Evolutionary conservation across 2,888 invertebrate species (phyloP).

Genomic region (Parnassius apollo): DNA sequence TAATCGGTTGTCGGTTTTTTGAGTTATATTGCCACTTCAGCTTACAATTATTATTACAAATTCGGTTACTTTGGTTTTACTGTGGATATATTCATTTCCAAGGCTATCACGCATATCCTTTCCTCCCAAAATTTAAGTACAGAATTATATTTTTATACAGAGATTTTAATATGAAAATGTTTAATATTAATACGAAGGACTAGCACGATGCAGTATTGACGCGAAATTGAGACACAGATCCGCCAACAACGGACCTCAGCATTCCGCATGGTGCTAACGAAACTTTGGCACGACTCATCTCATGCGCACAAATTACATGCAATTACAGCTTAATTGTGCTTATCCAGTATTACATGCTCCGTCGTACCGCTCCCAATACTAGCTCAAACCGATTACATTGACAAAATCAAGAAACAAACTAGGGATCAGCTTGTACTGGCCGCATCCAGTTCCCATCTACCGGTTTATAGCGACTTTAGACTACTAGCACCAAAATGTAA

Average conservation of each 20-base stretch:
- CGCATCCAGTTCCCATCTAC: slow-evolving; percentile 50
- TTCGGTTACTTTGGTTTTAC: too few relatives aligned
- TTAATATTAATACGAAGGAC: too few relatives aligned
- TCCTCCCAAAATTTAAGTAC: too few relatives aligned
- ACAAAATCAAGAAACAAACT: slow-evolving; percentile 31
- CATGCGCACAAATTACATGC: slow-evolving; percentile 61
- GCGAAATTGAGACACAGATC: slow-evolving; percentile 2
- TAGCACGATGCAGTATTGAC: slow-evolving; percentile 14
- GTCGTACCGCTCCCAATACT: slow-evolving; percentile 27
- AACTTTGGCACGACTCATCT: slow-evolving; percentile 50
- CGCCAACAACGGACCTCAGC: slow-evolving; percentile 29
- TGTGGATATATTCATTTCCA: too few relatives aligned
- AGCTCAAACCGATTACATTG: slow-evolving; percentile 30
- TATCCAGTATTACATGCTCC: slow-evolving; percentile 38
- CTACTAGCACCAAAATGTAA: slow-evolving; percentile 35
- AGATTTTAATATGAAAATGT: too few relatives aligned
- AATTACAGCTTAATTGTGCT: slow-evolving; percentile 50
- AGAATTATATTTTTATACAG: too few relatives aligned
- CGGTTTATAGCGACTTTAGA: slow-evolving; percentile 59
- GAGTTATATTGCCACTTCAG: too few relatives aligned
- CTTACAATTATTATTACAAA: too few relatives aligned
- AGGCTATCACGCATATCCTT: too few relatives aligned
- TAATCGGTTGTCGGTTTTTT: too few relatives aligned
- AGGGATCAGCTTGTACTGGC: slow-evolving; percentile 48
- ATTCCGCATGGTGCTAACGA: slow-evolving; percentile 48